Evolutionary conservation across 2,113 vertebrate genomes (phyloP).

Genomic region (Pteronura brasiliensis): DNA sequence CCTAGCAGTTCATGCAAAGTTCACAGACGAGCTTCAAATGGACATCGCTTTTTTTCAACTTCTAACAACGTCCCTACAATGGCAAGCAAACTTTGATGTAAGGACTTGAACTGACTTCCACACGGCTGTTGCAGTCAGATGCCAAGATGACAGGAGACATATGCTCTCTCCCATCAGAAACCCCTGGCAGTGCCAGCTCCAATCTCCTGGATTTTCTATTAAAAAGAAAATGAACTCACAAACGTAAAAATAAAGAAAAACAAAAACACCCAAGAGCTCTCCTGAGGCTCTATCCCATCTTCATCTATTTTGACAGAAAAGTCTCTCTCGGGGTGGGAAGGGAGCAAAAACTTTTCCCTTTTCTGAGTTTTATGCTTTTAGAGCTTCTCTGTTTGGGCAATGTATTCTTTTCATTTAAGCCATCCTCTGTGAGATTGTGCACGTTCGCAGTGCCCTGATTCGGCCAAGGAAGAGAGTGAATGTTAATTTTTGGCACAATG

Average conservation of each 20-base stretch:
- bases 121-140: constrained; percentile 32
- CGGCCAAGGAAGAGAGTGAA: neutral
- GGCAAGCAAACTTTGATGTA: constrained; percentile 82
- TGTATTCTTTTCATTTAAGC: neutral
- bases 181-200: neutral
- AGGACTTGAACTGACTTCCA: constrained; percentile 36
- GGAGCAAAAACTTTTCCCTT: neutral
- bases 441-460: rapidly evolving
- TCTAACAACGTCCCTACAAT: constrained; percentile 76
- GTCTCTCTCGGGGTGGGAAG: neutral
- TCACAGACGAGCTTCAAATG: constrained; percentile 96
- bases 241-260: neutral
- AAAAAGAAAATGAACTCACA: neutral
- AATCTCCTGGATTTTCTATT: neutral
- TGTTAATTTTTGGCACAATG: neutral
- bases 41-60: constrained; percentile 85
- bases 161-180: neutral
- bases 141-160: constrained; percentile 1
- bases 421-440: neutral
- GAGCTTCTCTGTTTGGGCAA: neutral
- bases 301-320: neutral
- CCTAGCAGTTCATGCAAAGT: constrained; percentile 99
- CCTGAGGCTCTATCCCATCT: neutral
- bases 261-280: neutral
- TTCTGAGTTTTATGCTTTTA: neutral